phyloP scores from a whole-genome alignment of 2,113 vertebrate species.

The Columba janthina region DNA sequence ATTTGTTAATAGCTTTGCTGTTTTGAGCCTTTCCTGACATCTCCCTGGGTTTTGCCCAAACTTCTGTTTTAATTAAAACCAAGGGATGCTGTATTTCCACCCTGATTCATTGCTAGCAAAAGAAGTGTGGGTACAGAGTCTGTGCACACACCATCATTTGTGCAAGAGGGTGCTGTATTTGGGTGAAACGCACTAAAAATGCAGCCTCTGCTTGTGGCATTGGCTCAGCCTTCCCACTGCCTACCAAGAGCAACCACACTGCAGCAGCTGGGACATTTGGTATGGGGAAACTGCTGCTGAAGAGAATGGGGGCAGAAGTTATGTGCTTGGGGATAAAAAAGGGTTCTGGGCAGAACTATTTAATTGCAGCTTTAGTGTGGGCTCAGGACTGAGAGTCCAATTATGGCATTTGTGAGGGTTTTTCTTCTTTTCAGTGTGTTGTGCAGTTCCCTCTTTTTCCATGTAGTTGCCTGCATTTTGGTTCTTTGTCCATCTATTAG shows the following conservation, averaged over 20 bases:
- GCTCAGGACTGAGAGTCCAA: background rate
- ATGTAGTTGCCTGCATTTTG: background rate
- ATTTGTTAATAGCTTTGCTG: background rate
- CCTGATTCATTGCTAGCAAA: background rate
- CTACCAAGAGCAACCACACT: background rate
- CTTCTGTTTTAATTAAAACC: background rate
- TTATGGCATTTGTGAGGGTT: background rate
- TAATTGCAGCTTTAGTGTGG: background rate
- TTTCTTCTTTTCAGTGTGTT: background rate
- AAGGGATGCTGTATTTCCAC: background rate
- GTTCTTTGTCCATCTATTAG: background rate
- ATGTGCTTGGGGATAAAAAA: background rate
- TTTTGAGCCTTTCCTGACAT: background rate
- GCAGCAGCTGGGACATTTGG: conserved; percentile 8
- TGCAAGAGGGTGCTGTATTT: background rate
- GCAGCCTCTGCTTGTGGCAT: background rate
- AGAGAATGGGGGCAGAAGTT: background rate
- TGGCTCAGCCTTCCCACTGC: background rate
- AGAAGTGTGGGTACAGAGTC: background rate
- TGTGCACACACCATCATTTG: background rate
- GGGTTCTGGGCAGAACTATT: background rate
- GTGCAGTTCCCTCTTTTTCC: background rate
- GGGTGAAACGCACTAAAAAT: background rate
- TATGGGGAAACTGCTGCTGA: background rate
- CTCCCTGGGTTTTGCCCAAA: background rate